Evolutionary conservation across 1,140 invertebrate species (phyloP).

Genomic region (Himalopsyche phryganea): DNA sequence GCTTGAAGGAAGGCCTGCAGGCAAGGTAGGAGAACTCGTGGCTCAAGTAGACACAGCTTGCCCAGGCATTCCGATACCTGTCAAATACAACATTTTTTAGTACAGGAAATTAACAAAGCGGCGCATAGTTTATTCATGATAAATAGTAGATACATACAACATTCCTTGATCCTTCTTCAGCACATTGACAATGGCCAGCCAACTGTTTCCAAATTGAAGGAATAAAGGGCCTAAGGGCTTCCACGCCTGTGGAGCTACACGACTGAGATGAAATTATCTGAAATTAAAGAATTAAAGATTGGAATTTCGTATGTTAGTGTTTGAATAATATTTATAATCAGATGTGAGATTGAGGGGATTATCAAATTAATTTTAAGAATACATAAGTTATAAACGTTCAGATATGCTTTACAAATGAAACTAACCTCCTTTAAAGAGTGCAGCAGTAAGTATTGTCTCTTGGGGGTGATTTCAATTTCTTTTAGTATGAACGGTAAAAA

Average conservation of each 20-base stretch:
- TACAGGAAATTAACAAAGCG: no score
- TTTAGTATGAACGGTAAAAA: constrained; percentile 93
- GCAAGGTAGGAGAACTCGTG: constrained; percentile 72
- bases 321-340: no score
- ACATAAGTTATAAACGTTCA: no score
- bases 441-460: constrained; percentile 90
- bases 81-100: constrained; percentile 8
- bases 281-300: constrained; percentile 32
- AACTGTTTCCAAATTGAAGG: constrained; percentile 85
- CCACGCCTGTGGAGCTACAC: constrained; percentile 68
- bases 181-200: constrained; percentile 91
- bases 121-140: no score
- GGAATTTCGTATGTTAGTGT: no score
- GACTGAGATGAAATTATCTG: constrained; percentile 88
- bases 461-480: constrained; percentile 91
- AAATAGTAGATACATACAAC: constrained; percentile 63
- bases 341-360: no score
- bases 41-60: constrained; percentile 94
- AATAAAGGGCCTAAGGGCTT: constrained; percentile 80
- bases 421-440: constrained; percentile 95
- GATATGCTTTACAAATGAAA: constrained; percentile 3
- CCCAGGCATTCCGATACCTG: constrained; percentile 93
- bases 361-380: constrained; percentile 11
- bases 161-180: constrained; percentile 95
- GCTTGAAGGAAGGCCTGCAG: constrained; percentile 75